These are phyloP conservation scores for Balaeniceps rex DNA, from an alignment of 2,113 vertebrate genomes.

Conservation along the genomic window DNA sequence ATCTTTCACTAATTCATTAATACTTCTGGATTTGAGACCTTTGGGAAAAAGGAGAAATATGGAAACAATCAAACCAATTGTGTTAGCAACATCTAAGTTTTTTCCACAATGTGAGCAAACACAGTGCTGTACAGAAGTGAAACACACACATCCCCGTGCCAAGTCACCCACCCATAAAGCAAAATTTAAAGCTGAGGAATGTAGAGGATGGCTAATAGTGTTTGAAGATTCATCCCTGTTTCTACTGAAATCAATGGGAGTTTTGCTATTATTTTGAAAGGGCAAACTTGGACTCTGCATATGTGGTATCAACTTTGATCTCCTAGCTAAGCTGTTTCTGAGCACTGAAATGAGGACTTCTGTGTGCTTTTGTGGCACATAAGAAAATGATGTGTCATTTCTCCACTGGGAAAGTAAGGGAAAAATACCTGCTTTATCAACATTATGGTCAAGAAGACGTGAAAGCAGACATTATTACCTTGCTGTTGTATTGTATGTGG, in stretches of 20 bases:
- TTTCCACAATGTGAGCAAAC: background rate
- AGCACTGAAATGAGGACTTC: background rate
- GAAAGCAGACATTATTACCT: background rate
- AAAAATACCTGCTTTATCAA: background rate
- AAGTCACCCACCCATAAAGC: background rate
- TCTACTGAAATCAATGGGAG: background rate
- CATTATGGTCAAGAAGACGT: background rate
- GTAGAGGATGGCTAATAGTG: background rate
- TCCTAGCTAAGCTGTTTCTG: background rate
- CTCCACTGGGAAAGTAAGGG: background rate
- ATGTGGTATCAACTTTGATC: background rate
- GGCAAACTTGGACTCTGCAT: background rate
- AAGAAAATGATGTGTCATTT: background rate
- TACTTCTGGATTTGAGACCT: conserved; percentile 73
- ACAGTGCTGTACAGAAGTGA: background rate
- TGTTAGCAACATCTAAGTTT: background rate
- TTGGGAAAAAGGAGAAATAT: background rate
- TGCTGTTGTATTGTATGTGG: background rate
- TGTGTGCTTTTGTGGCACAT: background rate
- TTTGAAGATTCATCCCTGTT: background rate
- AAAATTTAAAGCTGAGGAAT: background rate
- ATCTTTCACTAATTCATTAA: conserved; percentile 67
- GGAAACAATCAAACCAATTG: background rate
- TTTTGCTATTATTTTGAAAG: background rate
- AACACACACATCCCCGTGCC: background rate